phyloP scores from a whole-genome alignment of 2,888 invertebrate species.

The Calliphora vomitoria region DNA sequence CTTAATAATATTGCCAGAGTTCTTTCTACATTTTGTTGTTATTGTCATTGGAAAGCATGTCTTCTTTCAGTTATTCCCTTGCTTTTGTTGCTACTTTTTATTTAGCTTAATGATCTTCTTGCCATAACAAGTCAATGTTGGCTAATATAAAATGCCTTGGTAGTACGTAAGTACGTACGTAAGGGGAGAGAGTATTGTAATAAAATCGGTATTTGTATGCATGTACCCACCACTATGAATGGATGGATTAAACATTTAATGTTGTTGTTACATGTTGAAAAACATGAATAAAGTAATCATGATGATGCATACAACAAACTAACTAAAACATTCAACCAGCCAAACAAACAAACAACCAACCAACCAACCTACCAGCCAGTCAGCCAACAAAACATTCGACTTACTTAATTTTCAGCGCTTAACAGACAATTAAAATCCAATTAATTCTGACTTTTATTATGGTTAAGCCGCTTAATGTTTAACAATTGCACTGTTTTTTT shows the following conservation, averaged over 20 bases:
- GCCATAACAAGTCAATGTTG: slow-evolving; percentile 60
- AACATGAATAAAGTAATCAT: slow-evolving; percentile 73
- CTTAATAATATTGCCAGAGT: neutral
- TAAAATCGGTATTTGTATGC: slow-evolving; percentile 50
- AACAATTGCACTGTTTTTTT: slow-evolving; percentile 73
- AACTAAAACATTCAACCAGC: slow-evolving; percentile 17
- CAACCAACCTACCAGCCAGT: neutral
- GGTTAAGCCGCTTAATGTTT: slow-evolving; percentile 81
- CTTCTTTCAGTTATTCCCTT: slow-evolving; percentile 29
- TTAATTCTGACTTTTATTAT: slow-evolving; percentile 85
- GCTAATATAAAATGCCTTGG: neutral
- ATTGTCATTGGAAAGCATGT: slow-evolving; percentile 53
- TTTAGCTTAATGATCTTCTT: slow-evolving; percentile 46
- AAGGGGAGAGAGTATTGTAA: slow-evolving; percentile 27
- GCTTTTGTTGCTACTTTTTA: neutral
- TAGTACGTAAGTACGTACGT: neutral
- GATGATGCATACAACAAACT: slow-evolving; percentile 53
- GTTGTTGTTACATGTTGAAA: slow-evolving; percentile 65
- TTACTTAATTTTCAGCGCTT: slow-evolving; percentile 77
- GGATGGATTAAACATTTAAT: slow-evolving; percentile 56
- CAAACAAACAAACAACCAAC: neutral
- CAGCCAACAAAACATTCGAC: slow-evolving; percentile 65
- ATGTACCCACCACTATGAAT: slow-evolving; percentile 54
- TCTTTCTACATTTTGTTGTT: neutral
- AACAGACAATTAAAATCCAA: slow-evolving; percentile 85